Percentiles rank a stretch among this genome's conserved stretches.
These are phyloP conservation scores for Dicycla oo DNA, from an alignment of 2,888 invertebrate genomes.

Conservation along the genomic window DNA sequence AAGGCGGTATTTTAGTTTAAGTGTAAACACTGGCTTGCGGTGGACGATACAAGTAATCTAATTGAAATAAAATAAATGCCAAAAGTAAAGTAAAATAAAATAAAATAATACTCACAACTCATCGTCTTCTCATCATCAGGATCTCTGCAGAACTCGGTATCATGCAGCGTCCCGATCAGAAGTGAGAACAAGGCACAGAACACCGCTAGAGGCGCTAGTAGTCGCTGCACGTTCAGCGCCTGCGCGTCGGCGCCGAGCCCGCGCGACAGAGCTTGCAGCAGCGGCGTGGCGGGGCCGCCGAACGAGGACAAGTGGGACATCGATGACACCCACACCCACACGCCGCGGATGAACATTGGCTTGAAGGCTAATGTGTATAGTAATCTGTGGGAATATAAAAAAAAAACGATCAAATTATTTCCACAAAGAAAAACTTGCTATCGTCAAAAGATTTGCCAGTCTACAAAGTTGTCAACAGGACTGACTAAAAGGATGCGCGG, in stretches of 20 bases:
- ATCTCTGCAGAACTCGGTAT: conserved; percentile 93
- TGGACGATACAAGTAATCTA: not conserved
- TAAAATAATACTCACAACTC: conserved; percentile 70
- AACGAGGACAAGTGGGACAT: conserved; percentile 82
- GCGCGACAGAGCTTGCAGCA: conserved; percentile 92
- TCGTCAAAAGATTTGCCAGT: no score
- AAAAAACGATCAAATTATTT: no score
- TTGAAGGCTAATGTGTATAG: conserved; percentile 95
- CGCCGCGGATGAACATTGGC: conserved; percentile 93
- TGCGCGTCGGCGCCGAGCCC: conserved; percentile 91
- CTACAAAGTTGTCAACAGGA: no score
- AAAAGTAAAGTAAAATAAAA: no score
- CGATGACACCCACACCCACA: conserved; percentile 92
- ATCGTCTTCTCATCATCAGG: conserved; percentile 86
- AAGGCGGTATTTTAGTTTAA: not conserved
- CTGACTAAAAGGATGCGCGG: no score
- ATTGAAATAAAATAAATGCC: not conserved
- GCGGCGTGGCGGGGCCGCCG: conserved; percentile 88
- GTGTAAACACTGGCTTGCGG: not conserved
- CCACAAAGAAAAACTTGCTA: no score
- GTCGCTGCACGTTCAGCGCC: conserved; percentile 91
- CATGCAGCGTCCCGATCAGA: conserved; percentile 95
- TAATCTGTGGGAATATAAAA: conserved; percentile 86
- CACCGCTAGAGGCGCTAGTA: conserved; percentile 94
- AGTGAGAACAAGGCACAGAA: conserved; percentile 96